These are phyloP conservation scores for Trachelus iudaicus DNA, from an alignment of 2,888 invertebrate genomes.

Conservation along the genomic window DNA sequence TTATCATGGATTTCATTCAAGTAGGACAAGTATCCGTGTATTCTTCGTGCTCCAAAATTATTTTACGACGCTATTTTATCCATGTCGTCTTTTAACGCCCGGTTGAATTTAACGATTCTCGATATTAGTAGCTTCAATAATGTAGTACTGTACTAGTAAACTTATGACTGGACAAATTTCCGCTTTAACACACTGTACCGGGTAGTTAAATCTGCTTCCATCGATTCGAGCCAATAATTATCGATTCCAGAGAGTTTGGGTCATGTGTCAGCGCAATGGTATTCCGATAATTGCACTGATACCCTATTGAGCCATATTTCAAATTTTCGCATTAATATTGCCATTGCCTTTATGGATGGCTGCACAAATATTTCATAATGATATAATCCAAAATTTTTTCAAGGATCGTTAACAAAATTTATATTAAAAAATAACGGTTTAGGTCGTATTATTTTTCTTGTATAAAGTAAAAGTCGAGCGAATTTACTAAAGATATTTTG, in stretches of 20 bases:
- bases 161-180: background rate
- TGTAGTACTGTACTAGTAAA: background rate
- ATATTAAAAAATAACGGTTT: background rate
- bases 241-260: background rate
- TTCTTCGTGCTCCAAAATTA: background rate
- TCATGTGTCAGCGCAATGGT: background rate
- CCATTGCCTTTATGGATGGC: background rate
- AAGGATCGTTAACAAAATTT: background rate
- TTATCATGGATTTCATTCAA: background rate
- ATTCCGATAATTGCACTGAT: background rate
- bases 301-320: background rate
- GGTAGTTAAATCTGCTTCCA: background rate
- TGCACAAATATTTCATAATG: background rate
- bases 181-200: background rate
- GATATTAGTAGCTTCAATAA: constrained; percentile 18
- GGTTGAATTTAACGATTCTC: constrained; percentile 22
- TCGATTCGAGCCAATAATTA: background rate
- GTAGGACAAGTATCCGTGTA: background rate
- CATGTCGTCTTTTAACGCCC: constrained; percentile 14
- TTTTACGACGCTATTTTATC: constrained; percentile 21
- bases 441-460: background rate
- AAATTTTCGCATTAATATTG: background rate
- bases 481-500: background rate
- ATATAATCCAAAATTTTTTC: background rate
- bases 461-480: too few relatives aligned